A percentile compares a stretch with the other conserved stretches of the same genome.
Conservation (phyloP, 2,113 vertebrate species). For the Plotosus lineatus region DNA sequence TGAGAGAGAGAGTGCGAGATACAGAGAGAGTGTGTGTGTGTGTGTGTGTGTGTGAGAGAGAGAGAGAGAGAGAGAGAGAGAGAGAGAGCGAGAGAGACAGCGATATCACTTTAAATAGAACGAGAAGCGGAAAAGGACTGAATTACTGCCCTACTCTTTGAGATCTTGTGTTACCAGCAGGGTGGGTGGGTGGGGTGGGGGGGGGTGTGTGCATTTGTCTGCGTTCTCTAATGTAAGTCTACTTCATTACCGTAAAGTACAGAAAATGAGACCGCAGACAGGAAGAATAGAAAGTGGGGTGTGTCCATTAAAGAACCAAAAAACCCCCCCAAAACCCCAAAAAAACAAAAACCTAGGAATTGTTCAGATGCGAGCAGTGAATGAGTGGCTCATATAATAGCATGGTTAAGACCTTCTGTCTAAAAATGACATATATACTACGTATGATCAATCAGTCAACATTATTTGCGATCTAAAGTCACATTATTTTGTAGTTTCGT, state of each 20-base stretch:
- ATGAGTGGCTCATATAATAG: neutral
- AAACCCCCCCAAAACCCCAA: too few species aligned
- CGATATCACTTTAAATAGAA: neutral
- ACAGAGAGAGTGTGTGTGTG: neutral
- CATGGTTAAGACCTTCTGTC: neutral
- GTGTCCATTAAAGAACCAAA: neutral
- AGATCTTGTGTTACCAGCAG: slow-evolving; percentile 71
- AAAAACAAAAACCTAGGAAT: neutral
- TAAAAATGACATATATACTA: neutral
- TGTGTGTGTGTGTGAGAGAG: neutral
- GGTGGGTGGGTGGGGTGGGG: too few species aligned
- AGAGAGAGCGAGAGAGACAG: neutral
- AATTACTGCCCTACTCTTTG: slow-evolving; percentile 69
- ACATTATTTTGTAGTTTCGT: neutral
- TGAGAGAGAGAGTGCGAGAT: neutral
- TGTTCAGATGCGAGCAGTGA: too few species aligned
- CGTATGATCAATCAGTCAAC: neutral
- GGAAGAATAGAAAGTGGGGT: slow-evolving; percentile 22
- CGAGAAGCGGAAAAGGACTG: slow-evolving; percentile 34
- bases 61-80: neutral
- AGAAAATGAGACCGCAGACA: neutral
- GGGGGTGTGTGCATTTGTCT: slow-evolving; percentile 72
- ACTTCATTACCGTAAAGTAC: slow-evolving; percentile 44
- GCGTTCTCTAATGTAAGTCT: slow-evolving; percentile 70
- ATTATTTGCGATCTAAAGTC: neutral